Evolutionary conservation across 2,113 vertebrate species (phyloP).

Genomic region (Merops nubicus): DNA sequence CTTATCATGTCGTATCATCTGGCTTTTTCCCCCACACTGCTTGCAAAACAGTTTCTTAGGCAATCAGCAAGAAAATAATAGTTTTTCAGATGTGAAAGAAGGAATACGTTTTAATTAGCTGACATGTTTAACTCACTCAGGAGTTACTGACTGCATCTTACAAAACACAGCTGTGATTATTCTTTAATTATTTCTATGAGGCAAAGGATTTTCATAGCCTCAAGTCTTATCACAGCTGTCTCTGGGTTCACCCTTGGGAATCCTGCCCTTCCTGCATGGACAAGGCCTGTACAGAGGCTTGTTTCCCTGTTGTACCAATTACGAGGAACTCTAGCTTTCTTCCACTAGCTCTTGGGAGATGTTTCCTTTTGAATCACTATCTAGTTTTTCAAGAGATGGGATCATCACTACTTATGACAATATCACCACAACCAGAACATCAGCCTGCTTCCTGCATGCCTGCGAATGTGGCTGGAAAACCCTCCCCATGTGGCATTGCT

Average conservation of each 20-base stretch:
- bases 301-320: not conserved
- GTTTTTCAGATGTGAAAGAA: not conserved
- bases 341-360: not conserved
- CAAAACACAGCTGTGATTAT: rapidly evolving
- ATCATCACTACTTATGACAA: not conserved
- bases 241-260: not conserved
- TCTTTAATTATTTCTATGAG: not conserved
- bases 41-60: not conserved
- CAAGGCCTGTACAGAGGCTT: too few species aligned
- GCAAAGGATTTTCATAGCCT: not conserved
- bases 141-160: not conserved
- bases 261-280: not conserved
- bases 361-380: not conserved
- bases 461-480: not conserved
- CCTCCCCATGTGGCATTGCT: not conserved
- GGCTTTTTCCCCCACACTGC: not conserved
- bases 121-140: not conserved
- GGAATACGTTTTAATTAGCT: not conserved
- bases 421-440: not conserved
- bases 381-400: not conserved
- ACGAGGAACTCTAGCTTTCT: not conserved
- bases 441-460: not conserved
- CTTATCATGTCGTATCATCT: not conserved
- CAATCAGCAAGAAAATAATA: not conserved
- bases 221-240: not conserved